These are phyloP conservation scores for Lineus longissimus DNA, from an alignment of 1,140 invertebrate genomes.

Conservation along the genomic window DNA sequence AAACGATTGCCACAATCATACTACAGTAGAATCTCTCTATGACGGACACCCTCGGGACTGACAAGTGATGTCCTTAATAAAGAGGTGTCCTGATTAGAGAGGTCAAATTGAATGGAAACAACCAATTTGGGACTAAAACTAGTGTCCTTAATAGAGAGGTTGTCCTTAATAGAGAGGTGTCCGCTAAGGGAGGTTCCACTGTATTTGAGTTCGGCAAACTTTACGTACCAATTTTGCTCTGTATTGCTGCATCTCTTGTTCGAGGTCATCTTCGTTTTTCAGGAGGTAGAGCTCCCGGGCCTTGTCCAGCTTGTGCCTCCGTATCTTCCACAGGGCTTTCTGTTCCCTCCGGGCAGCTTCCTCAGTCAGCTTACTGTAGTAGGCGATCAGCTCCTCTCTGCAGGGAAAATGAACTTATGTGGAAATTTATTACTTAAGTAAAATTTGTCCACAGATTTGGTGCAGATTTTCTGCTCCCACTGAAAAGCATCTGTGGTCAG, in stretches of 20 bases:
- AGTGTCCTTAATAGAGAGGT: too few relatives aligned
- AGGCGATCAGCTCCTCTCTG: slow-evolving; percentile 44
- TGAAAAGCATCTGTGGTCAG: not conserved
- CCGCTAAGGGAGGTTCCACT: too few relatives aligned
- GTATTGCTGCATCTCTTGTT: slow-evolving; percentile 24
- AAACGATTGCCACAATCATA: too few relatives aligned
- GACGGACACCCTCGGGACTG: too few relatives aligned
- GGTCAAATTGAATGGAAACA: too few relatives aligned
- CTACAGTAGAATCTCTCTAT: too few relatives aligned
- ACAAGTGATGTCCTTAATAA: too few relatives aligned
- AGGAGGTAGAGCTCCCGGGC: slow-evolving; percentile 27
- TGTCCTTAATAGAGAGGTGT: too few relatives aligned
- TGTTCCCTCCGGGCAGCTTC: slow-evolving; percentile 41
- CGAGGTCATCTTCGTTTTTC: slow-evolving; percentile 28
- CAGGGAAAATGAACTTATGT: not conserved
- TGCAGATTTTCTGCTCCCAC: not conserved
- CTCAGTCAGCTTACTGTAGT: slow-evolving; percentile 43
- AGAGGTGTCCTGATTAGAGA: too few relatives aligned
- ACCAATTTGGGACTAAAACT: too few relatives aligned
- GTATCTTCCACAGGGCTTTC: slow-evolving; percentile 45
- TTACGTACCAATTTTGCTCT: not conserved
- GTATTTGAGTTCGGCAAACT: not conserved
- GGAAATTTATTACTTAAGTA: too few relatives aligned
- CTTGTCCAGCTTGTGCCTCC: slow-evolving; percentile 29
- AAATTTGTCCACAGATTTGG: not conserved